A percentile compares a stretch with the other conserved stretches of the same genome.
Evolutionary conservation across 1,140 invertebrate genomes (phyloP).

Genomic region (Bombus sylvicola): DNA sequence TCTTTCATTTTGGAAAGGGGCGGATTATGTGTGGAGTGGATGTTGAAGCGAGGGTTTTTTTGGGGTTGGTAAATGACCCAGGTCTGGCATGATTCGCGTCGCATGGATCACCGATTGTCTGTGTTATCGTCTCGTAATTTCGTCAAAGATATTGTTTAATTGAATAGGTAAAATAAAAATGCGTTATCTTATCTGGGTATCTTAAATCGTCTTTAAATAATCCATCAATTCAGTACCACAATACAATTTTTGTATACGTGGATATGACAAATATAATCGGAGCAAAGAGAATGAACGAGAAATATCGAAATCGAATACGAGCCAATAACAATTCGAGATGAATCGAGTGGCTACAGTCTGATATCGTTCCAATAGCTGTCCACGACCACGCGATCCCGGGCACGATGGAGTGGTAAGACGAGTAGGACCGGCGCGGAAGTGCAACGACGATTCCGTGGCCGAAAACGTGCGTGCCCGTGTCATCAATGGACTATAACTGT

Average conservation of each 20-base stretch:
- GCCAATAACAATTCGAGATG: not conserved
- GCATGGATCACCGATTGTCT: no score
- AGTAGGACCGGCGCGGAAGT: slow-evolving; percentile 5
- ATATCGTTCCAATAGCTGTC: slow-evolving; percentile 13
- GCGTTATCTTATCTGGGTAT: not conserved
- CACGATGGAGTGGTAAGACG: not conserved
- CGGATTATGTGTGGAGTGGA: not conserved
- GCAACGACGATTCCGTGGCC: not conserved
- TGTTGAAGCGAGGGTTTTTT: no score
- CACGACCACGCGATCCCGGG: not conserved
- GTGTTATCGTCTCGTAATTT: no score
- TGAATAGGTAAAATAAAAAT: not conserved
- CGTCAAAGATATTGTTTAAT: not conserved
- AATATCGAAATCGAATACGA: not conserved
- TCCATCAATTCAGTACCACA: not conserved
- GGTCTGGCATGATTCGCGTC: no score
- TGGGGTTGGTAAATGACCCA: no score
- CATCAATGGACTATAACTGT: slow-evolving; percentile 16
- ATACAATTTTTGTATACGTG: not conserved
- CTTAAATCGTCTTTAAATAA: not conserved
- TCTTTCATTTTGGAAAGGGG: rapidly evolving
- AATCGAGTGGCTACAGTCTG: not conserved
- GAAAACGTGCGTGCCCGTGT: slow-evolving; percentile 18
- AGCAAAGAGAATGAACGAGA: no score
- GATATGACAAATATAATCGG: not conserved